Evolutionary conservation across 2,797 vertebrate species (phyloP).

Genomic region (Crocodylus rhombifer): DNA sequence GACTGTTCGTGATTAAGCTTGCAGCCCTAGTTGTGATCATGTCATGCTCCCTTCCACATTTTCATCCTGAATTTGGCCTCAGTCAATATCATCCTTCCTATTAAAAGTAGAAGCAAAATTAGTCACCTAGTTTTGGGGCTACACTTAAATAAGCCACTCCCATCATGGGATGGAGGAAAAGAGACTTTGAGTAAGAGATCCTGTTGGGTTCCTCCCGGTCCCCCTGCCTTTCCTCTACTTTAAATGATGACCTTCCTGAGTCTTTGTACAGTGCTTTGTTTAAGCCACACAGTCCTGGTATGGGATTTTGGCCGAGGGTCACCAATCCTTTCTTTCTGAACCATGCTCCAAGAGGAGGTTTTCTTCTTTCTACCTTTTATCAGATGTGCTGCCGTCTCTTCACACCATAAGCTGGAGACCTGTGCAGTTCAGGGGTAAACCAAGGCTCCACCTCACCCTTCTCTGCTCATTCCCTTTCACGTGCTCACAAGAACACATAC

Average conservation of each 20-base stretch:
- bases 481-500: rapidly evolving
- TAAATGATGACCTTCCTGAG: background rate
- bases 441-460: background rate
- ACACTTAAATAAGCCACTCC: rapidly evolving
- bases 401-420: background rate
- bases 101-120: background rate
- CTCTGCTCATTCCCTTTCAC: rapidly evolving
- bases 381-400: background rate
- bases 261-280: background rate
- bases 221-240: too few relatives aligned
- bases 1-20: background rate
- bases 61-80: background rate
- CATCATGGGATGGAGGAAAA: background rate
- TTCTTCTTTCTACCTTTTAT: background rate
- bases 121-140: background rate
- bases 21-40: rapidly evolving
- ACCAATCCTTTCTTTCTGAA: background rate
- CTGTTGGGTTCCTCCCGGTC: too few relatives aligned
- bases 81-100: background rate
- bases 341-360: background rate
- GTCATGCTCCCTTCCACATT: background rate
- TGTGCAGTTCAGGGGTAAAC: background rate
- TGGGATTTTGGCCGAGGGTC: background rate
- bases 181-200: too few relatives aligned
- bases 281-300: background rate